Conservation (phyloP, 1,140 invertebrate genomes). For the Antheraea mylitta region DNA sequence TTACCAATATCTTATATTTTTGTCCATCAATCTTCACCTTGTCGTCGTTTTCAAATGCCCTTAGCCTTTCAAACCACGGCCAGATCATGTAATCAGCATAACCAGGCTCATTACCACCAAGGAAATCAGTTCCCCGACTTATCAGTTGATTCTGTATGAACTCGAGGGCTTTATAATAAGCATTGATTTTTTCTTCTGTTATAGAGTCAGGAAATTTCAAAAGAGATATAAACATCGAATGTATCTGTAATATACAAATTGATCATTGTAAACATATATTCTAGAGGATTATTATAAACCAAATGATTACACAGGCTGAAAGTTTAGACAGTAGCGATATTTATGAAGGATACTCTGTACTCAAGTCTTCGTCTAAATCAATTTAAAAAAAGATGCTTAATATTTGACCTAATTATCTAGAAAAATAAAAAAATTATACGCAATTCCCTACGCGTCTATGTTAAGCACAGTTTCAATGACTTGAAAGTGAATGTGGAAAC, state of each 20-base stretch:
- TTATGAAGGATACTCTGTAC: no score
- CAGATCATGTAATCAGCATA: conserved; percentile 95
- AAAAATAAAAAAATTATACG: no score
- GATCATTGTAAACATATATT: not conserved
- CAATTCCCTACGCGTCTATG: no score
- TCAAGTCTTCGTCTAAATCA: no score
- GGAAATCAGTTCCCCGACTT: conserved; percentile 83
- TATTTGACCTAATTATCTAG: no score
- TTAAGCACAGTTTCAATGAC: no score
- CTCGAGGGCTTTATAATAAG: conserved; percentile 36
- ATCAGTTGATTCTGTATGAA: conserved; percentile 68
- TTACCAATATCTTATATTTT: conserved; percentile 50
- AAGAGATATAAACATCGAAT: conserved; percentile 42
- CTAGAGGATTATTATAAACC: no score
- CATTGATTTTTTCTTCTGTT: conserved; percentile 38
- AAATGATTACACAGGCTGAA: no score
- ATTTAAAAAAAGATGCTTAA: no score
- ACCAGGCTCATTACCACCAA: conserved; percentile 85
- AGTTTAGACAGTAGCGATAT: no score
- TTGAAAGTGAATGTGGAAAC: no score
- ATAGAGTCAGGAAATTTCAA: conserved; percentile 40
- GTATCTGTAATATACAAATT: conserved; percentile 39
- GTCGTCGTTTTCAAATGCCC: conserved; percentile 57
- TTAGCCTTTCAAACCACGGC: conserved; percentile 90
- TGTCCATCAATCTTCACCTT: conserved; percentile 34